A percentile compares a stretch with the other conserved stretches of the same genome.
phyloP scores from a whole-genome alignment of 2,888 invertebrate genomes.

The Girardia tigrina region DNA sequence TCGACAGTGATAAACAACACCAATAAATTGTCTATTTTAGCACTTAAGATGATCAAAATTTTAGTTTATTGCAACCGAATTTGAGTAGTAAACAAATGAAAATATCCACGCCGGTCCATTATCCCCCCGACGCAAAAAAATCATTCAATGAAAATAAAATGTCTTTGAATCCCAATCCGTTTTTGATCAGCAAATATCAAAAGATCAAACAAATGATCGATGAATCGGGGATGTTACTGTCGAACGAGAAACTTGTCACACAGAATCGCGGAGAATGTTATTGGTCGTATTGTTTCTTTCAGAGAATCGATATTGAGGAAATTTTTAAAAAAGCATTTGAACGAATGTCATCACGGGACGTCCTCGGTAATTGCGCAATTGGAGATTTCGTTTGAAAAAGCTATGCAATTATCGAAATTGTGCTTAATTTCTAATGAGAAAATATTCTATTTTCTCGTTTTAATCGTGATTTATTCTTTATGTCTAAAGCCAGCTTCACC shows the following conservation, averaged over 20 bases:
- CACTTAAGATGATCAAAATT: not conserved
- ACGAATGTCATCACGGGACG: slow-evolving; percentile 8
- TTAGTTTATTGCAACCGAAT: not conserved
- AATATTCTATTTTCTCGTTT: too few species aligned
- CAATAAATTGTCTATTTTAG: too few species aligned
- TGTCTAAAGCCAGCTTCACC: too few species aligned
- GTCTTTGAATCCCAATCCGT: not conserved
- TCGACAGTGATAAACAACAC: too few species aligned
- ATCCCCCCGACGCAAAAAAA: not conserved
- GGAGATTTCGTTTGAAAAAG: slow-evolving; percentile 15
- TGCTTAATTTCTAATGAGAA: too few species aligned
- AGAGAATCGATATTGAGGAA: not conserved
- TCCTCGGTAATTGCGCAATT: not conserved
- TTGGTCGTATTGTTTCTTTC: slow-evolving; percentile 9
- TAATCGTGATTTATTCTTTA: too few species aligned
- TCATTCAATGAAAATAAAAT: slow-evolving; percentile 23
- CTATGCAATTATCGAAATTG: slow-evolving; percentile 16
- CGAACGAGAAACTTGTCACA: slow-evolving; percentile 23
- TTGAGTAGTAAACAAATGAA: not conserved
- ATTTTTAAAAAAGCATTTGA: not conserved
- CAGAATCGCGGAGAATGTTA: slow-evolving; percentile 5
- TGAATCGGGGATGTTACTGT: not conserved
- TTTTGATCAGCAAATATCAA: not conserved
- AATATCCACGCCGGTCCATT: not conserved
- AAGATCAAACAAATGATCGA: slow-evolving; percentile 10